Percentiles rank a stretch among this genome's conserved stretches.
These are phyloP conservation scores for Cantharis lateralis DNA, from an alignment of 2,888 invertebrate genomes.

Conservation along the genomic window DNA sequence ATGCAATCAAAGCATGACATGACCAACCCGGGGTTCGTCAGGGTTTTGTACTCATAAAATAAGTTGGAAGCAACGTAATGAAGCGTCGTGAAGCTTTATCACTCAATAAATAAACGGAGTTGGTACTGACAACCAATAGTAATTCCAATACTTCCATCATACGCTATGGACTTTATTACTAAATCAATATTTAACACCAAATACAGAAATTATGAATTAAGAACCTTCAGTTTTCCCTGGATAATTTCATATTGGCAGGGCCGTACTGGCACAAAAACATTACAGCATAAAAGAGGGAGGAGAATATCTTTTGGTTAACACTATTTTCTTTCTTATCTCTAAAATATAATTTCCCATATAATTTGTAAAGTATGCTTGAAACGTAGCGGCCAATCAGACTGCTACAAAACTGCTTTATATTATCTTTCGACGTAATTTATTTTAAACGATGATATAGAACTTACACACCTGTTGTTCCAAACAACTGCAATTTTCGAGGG, in stretches of 20 bases:
- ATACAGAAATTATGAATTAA: not conserved
- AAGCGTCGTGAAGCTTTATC: constrained; percentile 54
- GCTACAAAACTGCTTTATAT: no score
- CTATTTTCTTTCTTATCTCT: no score
- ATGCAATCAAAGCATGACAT: constrained; percentile 40
- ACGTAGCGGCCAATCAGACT: no score
- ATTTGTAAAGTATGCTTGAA: no score
- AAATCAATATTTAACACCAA: constrained; percentile 2
- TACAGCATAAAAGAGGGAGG: no score
- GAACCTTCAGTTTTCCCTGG: not conserved
- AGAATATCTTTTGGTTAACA: no score
- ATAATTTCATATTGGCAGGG: not conserved
- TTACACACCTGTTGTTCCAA: no score
- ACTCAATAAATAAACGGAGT: constrained; percentile 49
- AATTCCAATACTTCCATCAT: constrained; percentile 18
- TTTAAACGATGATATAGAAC: no score
- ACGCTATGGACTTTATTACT: constrained; percentile 14
- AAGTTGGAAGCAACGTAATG: constrained; percentile 53
- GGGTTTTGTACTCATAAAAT: constrained; percentile 47
- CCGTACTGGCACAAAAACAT: not conserved
- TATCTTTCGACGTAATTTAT: no score
- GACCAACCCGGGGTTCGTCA: constrained; percentile 34
- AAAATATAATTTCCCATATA: no score
- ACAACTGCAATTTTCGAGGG: no score
- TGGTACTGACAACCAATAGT: constrained; percentile 28